Percentiles rank a stretch among this genome's conserved stretches.
Evolutionary conservation across 2,888 invertebrate genomes (phyloP).

Genomic region (Nebria brevicollis): DNA sequence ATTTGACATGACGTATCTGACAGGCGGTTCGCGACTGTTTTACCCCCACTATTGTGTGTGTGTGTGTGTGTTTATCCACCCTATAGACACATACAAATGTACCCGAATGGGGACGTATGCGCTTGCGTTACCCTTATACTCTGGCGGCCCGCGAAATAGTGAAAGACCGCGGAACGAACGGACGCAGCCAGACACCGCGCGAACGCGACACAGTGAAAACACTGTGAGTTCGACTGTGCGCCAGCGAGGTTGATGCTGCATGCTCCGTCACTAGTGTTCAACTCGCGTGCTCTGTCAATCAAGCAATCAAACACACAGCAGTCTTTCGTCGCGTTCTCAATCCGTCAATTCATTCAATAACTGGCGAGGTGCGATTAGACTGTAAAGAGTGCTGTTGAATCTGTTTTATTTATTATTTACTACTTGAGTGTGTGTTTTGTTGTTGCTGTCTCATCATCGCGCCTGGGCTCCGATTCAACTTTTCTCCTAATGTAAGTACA

Average conservation of each 20-base stretch:
- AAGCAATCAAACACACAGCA: background rate
- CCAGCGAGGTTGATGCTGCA: slow-evolving; percentile 4
- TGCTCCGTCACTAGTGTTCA: background rate
- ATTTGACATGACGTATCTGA: slow-evolving; percentile 55
- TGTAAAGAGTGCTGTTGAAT: no score
- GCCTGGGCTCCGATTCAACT: no score
- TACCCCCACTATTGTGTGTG: slow-evolving; percentile 53
- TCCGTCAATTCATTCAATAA: no score
- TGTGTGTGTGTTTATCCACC: background rate
- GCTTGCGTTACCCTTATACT: background rate
- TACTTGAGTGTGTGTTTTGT: no score
- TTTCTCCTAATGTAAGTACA: no score
- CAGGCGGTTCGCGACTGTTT: slow-evolving; percentile 57
- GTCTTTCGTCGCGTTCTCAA: no score
- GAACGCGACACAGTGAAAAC: slow-evolving; percentile 16
- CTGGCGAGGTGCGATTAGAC: no score
- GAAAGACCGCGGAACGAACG: slow-evolving; percentile 26
- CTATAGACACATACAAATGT: background rate
- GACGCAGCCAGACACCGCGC: slow-evolving; percentile 15
- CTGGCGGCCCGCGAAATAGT: slow-evolving; percentile 4
- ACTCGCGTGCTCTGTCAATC: background rate
- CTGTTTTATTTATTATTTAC: no score
- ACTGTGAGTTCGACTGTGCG: slow-evolving; percentile 34
- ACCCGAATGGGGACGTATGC: slow-evolving; percentile 24
- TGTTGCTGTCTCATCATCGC: no score